Percentiles rank a stretch among this genome's conserved stretches.
Evolutionary conservation across 1,140 invertebrate genomes (phyloP).

Genomic region (Heliconius himera): DNA sequence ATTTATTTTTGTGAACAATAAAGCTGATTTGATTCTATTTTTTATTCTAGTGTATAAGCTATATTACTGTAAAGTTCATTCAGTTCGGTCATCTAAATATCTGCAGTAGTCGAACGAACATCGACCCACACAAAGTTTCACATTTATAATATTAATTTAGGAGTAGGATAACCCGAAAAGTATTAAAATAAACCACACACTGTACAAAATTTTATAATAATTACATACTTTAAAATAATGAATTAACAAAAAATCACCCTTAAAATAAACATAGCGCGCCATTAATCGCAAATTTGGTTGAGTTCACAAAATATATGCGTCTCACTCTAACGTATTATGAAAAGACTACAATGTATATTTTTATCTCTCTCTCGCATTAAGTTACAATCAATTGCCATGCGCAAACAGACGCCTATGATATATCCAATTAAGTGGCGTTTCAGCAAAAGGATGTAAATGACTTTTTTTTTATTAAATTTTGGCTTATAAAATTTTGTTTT

Average conservation of each 20-base stretch:
- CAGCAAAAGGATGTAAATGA: background rate
- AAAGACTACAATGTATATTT: conserved; percentile 13
- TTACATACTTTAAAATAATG: conserved; percentile 13
- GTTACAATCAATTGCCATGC: conserved; percentile 81
- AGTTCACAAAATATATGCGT: conserved; percentile 32
- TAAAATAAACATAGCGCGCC: conserved; percentile 41
- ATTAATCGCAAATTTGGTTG: conserved; percentile 26
- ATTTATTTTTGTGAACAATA: no score
- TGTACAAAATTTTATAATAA: conserved; percentile 13
- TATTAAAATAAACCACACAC: background rate
- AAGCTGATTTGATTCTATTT: no score
- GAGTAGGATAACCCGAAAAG: background rate
- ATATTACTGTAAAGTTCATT: no score
- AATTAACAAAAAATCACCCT: conserved; percentile 38
- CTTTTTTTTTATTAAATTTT: background rate
- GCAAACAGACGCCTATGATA: conserved; percentile 82
- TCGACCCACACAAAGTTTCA: no score
- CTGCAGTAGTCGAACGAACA: no score
- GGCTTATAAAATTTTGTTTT: no score
- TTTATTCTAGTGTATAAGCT: no score
- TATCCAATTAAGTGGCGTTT: conserved; percentile 77
- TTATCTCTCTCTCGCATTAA: conserved; percentile 64
- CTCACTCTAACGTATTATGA: conserved; percentile 28
- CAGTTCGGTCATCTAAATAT: no score
- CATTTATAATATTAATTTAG: no score